Evolutionary conservation across 1,140 invertebrate genomes (phyloP).

Genomic region (Vanessa atalanta): DNA sequence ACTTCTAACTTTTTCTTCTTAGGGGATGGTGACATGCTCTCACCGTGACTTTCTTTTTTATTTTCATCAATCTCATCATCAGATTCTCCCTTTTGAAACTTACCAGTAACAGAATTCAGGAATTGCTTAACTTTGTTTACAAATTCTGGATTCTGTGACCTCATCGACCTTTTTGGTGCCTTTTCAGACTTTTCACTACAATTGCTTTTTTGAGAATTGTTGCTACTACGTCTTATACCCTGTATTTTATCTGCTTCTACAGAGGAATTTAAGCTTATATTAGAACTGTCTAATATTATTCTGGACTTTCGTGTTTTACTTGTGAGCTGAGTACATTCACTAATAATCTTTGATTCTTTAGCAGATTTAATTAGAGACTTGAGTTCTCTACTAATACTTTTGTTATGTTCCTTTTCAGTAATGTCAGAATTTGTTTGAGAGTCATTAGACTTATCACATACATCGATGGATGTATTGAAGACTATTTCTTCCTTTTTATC

Average conservation of each 20-base stretch:
- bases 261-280: constrained; percentile 51
- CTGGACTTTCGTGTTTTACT: constrained; percentile 76
- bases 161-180: constrained; percentile 71
- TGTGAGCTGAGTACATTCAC: constrained; percentile 75
- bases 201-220: constrained; percentile 65
- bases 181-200: constrained; percentile 70
- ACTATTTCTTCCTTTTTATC: constrained; percentile 34
- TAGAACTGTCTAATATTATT: constrained; percentile 55
- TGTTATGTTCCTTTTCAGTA: constrained; percentile 68
- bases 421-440: constrained; percentile 54
- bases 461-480: constrained; percentile 39
- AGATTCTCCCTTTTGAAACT: constrained; percentile 50
- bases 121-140: constrained; percentile 82
- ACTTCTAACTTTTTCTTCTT: constrained; percentile 59
- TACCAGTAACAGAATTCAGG: constrained; percentile 75
- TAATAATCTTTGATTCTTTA: constrained; percentile 79
- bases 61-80: constrained; percentile 57
- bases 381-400: constrained; percentile 73
- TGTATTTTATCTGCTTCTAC: constrained; percentile 60
- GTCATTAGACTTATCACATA: constrained; percentile 58
- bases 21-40: constrained; percentile 40
- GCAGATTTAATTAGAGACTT: constrained; percentile 76
- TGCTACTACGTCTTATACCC: constrained; percentile 60
- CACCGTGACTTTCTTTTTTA: constrained; percentile 43
- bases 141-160: constrained; percentile 83